Percentiles rank a stretch among this genome's conserved stretches.
These are phyloP conservation scores for Physocephala rufipes DNA, from an alignment of 2,888 invertebrate species.

Conservation along the genomic window DNA sequence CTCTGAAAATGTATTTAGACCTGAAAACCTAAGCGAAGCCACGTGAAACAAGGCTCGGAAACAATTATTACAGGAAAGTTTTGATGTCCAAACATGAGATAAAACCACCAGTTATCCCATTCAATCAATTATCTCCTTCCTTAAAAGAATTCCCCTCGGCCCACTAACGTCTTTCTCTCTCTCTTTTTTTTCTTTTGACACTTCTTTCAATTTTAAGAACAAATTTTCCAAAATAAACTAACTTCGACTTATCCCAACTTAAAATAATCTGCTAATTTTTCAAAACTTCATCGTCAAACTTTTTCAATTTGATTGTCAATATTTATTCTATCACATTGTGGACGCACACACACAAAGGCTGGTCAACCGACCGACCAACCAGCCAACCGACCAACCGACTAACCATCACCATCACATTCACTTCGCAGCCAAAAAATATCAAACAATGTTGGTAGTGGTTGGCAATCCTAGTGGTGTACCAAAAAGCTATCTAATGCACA, in stretches of 20 bases:
- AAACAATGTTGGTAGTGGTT: neutral
- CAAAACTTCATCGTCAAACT: neutral
- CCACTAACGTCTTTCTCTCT: too few relatives aligned
- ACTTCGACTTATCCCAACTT: neutral
- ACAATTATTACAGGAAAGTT: too few relatives aligned
- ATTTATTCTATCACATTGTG: neutral
- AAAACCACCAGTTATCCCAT: too few relatives aligned
- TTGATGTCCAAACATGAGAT: too few relatives aligned
- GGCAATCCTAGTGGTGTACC: too few relatives aligned
- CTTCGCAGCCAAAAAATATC: neutral
- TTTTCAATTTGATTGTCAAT: neutral
- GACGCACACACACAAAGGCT: neutral
- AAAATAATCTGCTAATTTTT: neutral
- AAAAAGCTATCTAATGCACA: too few relatives aligned
- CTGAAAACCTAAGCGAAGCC: too few relatives aligned
- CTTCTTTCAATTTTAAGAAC: neutral
- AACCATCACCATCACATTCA: neutral
- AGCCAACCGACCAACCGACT: neutral
- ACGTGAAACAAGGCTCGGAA: too few relatives aligned
- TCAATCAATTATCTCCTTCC: too few relatives aligned
- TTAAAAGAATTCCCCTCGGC: neutral
- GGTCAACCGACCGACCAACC: neutral
- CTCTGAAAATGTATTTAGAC: too few relatives aligned
- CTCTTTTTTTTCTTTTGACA: neutral
- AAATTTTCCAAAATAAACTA: neutral